Evolutionary conservation across 2,888 invertebrate species (phyloP).

Genomic region (Microctonus hyperodae): DNA sequence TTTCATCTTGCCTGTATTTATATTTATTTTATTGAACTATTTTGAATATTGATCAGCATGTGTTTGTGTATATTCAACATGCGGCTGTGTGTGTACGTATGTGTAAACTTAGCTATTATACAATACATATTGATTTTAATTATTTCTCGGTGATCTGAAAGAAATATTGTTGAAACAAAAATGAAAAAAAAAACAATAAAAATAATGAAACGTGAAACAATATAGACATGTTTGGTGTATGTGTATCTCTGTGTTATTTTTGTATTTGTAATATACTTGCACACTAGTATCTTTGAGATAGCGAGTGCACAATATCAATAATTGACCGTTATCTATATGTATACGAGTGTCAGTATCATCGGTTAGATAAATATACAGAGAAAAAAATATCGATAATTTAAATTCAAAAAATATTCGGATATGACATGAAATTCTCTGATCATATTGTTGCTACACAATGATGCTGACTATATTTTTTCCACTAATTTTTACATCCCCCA

Average conservation of each 20-base stretch:
- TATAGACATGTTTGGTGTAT: not conserved
- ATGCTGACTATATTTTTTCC: conserved; percentile 7
- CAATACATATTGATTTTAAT: not conserved
- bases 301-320: conserved; percentile 14
- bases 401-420: not conserved
- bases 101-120: conserved; percentile 23
- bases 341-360: too few relatives aligned
- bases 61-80: conserved; percentile 37
- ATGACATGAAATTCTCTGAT: conserved; percentile 14
- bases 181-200: not conserved
- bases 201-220: not conserved
- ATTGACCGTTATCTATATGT: conserved; percentile 9
- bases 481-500: not conserved
- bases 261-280: conserved; percentile 3
- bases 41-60: conserved; percentile 15
- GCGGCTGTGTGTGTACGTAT: conserved; percentile 42
- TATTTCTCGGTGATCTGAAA: not conserved
- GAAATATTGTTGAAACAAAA: not conserved
- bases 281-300: conserved; percentile 20
- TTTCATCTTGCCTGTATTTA: not conserved
- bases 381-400: not conserved
- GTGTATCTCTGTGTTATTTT: conserved; percentile 7
- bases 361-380: not conserved
- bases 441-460: conserved; percentile 19
- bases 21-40: not conserved